Percentiles rank a stretch among this genome's conserved stretches.
phyloP scores from a whole-genome alignment of 30 jellyfish, hydroid and myxozoan species.

The Mastigias papua region DNA sequence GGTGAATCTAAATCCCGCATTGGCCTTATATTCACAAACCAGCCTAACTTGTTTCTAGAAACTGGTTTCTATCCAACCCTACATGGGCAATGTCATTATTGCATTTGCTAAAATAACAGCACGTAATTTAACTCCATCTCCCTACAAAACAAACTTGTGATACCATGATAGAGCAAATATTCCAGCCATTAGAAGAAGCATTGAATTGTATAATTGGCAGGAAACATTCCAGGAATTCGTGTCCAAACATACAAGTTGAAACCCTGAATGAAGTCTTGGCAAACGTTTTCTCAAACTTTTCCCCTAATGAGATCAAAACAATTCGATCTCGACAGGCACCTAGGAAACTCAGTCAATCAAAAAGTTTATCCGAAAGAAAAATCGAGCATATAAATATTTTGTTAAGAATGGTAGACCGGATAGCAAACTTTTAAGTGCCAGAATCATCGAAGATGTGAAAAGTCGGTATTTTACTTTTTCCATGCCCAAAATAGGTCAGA shows the following conservation, averaged over 20 bases:
- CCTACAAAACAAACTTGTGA: conserved; percentile 33
- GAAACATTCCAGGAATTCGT: conserved; percentile 1
- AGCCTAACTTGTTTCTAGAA: conserved; percentile 47
- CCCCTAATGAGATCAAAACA: conserved; percentile 1
- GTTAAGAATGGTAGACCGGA: conserved; percentile 25
- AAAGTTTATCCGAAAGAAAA: not conserved
- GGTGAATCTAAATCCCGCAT: conserved; percentile 57
- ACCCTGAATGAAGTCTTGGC: conserved; percentile 13
- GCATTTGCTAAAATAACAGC: conserved; percentile 21
- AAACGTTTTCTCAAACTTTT: not conserved
- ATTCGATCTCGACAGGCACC: conserved; percentile 13
- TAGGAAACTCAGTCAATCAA: conserved; percentile 2
- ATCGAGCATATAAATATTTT: not conserved
- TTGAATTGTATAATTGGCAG: conserved; percentile 30
- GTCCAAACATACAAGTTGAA: not conserved
- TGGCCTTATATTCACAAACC: conserved; percentile 52
- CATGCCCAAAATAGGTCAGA: too few species aligned
- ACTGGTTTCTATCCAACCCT: conserved; percentile 64
- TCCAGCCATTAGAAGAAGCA: conserved; percentile 16
- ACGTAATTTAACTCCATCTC: conserved; percentile 31
- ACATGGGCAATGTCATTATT: conserved; percentile 54
- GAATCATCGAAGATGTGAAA: too few species aligned
- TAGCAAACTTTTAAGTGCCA: too few species aligned
- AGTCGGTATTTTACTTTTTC: too few species aligned
- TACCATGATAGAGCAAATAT: conserved; percentile 38